Evolutionary conservation across 2,113 vertebrate species (phyloP).

Genomic region (Falcunculus frontatus): DNA sequence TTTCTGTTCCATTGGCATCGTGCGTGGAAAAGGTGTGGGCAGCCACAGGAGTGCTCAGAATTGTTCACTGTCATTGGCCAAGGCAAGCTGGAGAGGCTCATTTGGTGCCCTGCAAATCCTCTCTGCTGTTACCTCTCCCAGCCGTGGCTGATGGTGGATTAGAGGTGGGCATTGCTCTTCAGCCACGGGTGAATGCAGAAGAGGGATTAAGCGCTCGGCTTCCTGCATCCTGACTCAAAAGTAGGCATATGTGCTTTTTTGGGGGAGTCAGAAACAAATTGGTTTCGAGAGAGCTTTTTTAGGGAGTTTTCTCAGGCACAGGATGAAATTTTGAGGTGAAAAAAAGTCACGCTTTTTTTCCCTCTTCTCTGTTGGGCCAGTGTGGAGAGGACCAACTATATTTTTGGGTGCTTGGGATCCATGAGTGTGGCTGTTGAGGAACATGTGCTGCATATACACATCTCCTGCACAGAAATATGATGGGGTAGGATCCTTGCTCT

Average conservation of each 20-base stretch:
- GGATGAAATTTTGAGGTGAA: slow-evolving; percentile 52
- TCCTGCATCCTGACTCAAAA: slow-evolving; percentile 28
- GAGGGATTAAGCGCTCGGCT: neutral
- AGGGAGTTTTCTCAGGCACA: slow-evolving; percentile 64
- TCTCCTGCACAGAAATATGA: neutral
- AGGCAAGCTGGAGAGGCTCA: neutral
- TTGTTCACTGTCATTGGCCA: rapidly evolving
- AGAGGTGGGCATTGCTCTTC: neutral
- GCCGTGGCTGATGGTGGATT: rapidly evolving
- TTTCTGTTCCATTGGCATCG: neutral
- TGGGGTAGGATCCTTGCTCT: neutral
- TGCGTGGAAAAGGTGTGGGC: neutral
- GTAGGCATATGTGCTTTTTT: slow-evolving; percentile 44
- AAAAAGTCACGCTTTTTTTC: neutral
- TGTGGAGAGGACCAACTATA: slow-evolving; percentile 27
- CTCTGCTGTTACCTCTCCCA: neutral
- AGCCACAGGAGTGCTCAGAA: rapidly evolving
- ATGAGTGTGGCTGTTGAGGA: slow-evolving; percentile 25
- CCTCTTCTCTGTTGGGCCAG: neutral
- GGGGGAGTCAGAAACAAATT: slow-evolving; percentile 27
- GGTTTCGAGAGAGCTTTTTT: slow-evolving; percentile 44
- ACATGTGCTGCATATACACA: neutral
- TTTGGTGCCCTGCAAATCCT: neutral
- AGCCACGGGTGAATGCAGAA: neutral
- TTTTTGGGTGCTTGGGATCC: slow-evolving; percentile 31